phyloP scores from a whole-genome alignment of 2,113 vertebrate species.

The cattle (Bos taurus) region DNA sequence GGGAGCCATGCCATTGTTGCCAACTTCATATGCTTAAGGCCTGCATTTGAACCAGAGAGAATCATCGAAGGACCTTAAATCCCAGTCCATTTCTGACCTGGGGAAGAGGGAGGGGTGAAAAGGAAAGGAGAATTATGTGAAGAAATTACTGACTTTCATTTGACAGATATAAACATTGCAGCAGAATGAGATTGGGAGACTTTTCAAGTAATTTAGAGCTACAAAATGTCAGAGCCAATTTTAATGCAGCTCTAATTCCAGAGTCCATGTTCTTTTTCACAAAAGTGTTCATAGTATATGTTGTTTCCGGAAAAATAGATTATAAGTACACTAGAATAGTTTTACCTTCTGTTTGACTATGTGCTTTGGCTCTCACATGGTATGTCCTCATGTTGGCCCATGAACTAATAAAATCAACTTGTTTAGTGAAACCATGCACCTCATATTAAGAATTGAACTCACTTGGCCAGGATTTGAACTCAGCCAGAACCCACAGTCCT shows the following conservation, averaged over 20 bases:
- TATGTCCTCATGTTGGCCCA: not conserved
- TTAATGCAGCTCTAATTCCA: constrained; percentile 6
- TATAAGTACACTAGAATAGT: not conserved
- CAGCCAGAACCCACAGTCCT: not conserved
- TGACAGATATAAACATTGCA: not conserved
- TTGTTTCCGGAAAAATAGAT: not conserved
- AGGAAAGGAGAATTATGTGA: not conserved
- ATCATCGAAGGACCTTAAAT: not conserved
- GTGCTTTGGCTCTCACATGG: not conserved
- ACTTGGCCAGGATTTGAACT: not conserved
- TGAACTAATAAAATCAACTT: not conserved
- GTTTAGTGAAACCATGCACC: not conserved
- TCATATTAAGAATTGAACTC: not conserved
- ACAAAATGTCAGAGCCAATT: not conserved
- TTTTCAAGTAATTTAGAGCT: constrained; percentile 15
- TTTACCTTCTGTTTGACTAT: not conserved
- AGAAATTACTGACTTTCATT: constrained; percentile 3
- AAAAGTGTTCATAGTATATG: not conserved
- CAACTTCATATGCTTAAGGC: not conserved
- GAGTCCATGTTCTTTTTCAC: not conserved
- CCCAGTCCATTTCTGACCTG: not conserved
- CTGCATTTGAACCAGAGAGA: not conserved
- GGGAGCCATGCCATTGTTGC: not conserved
- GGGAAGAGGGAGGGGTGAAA: not conserved
- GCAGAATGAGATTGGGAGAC: not conserved